Percentiles rank a stretch among this genome's conserved stretches.
phyloP scores from a whole-genome alignment of 2,888 invertebrate genomes.

The Nephrotoma flavescens region DNA sequence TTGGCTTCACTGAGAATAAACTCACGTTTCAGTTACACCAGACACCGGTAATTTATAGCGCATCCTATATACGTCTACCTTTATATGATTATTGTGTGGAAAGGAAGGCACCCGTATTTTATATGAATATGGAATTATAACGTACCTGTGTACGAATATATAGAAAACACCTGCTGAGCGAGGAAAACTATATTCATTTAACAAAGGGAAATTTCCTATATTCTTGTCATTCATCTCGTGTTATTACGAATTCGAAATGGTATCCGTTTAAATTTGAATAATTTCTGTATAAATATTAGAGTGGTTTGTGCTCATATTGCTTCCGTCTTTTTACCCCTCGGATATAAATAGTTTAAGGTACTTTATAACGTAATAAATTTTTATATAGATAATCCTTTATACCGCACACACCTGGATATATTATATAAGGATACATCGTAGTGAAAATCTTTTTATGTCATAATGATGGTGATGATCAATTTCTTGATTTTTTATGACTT shows the following conservation, averaged over 20 bases:
- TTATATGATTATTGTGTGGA: too few relatives aligned
- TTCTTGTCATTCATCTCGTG: not conserved
- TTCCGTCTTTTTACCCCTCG: not conserved
- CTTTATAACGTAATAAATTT: not conserved
- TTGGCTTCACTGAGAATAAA: not conserved
- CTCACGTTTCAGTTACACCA: not conserved
- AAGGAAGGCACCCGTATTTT: too few relatives aligned
- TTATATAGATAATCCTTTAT: not conserved
- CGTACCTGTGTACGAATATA: not conserved
- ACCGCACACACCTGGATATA: not conserved
- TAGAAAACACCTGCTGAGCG: not conserved
- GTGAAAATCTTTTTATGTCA: not conserved
- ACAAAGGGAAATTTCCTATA: not conserved
- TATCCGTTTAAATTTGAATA: not conserved
- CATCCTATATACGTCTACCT: not conserved
- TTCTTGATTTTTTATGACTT: not conserved
- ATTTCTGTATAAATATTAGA: not conserved
- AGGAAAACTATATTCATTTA: not conserved
- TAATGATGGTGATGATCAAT: not conserved
- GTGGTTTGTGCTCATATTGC: not conserved
- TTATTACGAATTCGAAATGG: not conserved
- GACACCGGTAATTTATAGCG: not conserved
- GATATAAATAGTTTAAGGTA: not conserved
- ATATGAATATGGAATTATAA: too few relatives aligned
- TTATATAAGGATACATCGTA: not conserved